Base-by-base conservation (phyloP, 2,797 vertebrate genomes). In the Pterois miles region DNA sequence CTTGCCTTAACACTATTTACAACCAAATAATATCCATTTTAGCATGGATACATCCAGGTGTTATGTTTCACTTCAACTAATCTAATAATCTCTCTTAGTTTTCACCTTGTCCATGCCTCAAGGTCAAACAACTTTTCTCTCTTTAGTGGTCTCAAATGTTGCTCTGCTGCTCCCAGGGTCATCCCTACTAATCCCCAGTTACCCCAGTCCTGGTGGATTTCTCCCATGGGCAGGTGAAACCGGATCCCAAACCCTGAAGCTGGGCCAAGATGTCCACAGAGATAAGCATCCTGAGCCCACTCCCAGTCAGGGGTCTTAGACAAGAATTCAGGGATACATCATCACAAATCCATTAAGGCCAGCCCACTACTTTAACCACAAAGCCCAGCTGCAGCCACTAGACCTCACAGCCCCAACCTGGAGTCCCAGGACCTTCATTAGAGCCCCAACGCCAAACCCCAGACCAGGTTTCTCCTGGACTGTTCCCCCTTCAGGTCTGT, bases 101-200 rank as follows among this genome's bases (percentile, higher is more conserved):
- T 95, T 94, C 94, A 95, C 94, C 94, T 95, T 94, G 94, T 95
- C 92, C 86, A 88, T 93, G 92, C 94, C 93, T 94, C 89, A 95
- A 96, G 96, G 95, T 95, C 93, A 96, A 95, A 93, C 93, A 94
- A 95, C 94, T 95, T 93, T 92, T 93, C 95, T 95, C 90, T 96
- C 95, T 96, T 97, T 96, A 97, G 96, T 93, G 93, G 96, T 98
- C 97, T 98, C 97, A 97, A 95, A 97, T 98, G 96, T 97, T 97
- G 93, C 93, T 86, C 62, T 76, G 86, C 93, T 96, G 96, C 95
- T 96, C 96, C 94, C 88, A 92, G 86, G 94, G 96, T 95, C 97
- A 97, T 97, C 96, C 94, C 92, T 93, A 90, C 86, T 98, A 98
- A 99, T 98, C 97, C 97, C 92, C 91, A 94, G 94, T 86, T 95